These are phyloP conservation scores for Pogonophryne albipinna DNA, from an alignment of 2,797 vertebrate species.

Conservation along the genomic window DNA sequence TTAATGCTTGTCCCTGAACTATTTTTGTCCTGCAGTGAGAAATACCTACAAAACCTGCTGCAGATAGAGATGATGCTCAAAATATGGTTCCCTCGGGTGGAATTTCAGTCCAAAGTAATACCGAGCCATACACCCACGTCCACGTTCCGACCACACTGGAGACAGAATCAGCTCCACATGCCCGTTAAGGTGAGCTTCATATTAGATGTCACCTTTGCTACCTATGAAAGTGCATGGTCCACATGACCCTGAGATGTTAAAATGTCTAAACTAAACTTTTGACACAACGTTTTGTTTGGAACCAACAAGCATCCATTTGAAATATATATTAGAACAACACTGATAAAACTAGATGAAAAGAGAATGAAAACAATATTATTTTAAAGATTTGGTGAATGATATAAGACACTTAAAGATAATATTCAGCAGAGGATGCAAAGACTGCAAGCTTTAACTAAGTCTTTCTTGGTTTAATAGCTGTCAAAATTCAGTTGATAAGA, in stretches of 20 bases:
- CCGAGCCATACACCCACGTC: constrained; percentile 41
- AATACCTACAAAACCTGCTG: constrained; percentile 88
- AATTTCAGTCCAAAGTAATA: constrained; percentile 19
- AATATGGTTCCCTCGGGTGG: constrained; percentile 89
- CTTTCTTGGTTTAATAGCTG: background rate
- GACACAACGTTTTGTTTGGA: background rate
- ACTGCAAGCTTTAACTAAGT: background rate
- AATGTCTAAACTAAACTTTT: background rate
- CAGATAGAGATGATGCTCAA: constrained; percentile 94
- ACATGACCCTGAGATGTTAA: background rate
- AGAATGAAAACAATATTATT: background rate
- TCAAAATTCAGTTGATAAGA: background rate
- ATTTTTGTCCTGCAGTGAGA: constrained; percentile 80
- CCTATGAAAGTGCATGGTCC: background rate
- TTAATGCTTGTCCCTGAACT: constrained; percentile 4
- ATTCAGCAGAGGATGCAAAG: background rate
- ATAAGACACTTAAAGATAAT: background rate
- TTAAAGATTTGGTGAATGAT: background rate
- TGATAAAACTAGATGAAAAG: background rate
- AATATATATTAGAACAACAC: background rate
- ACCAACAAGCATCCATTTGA: background rate
- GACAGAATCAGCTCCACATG: constrained; percentile 72
- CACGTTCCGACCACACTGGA: constrained; percentile 61
- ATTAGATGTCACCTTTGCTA: constrained; percentile 5
- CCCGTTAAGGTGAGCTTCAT: constrained; percentile 69